Evolutionary conservation across 1,140 invertebrate genomes (phyloP).

Genomic region (Drosophila saltans): DNA sequence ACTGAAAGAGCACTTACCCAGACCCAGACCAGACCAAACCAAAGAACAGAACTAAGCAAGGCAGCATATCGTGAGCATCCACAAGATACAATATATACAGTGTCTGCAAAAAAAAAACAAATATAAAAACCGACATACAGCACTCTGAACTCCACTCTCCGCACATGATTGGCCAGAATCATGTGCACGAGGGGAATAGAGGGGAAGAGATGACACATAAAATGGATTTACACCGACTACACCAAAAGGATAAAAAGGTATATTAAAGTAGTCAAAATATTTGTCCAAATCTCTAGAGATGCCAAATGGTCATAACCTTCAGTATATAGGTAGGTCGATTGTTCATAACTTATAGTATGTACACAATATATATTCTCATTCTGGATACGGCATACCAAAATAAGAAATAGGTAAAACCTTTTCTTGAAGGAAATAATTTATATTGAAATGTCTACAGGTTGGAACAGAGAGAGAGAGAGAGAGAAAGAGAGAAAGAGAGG

Average conservation of each 20-base stretch:
- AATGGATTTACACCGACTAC: constrained; percentile 1
- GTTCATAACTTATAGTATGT: too few species aligned
- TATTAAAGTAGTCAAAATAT: constrained; percentile 8
- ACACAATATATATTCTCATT: too few species aligned
- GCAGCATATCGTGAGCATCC: not conserved
- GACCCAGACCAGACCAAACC: not conserved
- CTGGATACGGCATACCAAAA: too few species aligned
- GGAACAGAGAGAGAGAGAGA: too few species aligned
- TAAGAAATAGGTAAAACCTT: too few species aligned
- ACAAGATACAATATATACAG: not conserved
- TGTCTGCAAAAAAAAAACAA: not conserved
- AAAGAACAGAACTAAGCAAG: not conserved
- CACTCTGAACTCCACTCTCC: not conserved
- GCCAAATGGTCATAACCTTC: not conserved
- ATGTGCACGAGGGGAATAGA: not conserved
- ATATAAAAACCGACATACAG: not conserved
- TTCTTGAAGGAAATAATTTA: too few species aligned
- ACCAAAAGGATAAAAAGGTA: not conserved
- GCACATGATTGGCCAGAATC: not conserved
- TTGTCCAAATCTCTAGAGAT: not conserved
- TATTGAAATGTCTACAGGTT: too few species aligned
- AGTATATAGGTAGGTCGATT: too few species aligned
- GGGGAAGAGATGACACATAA: not conserved
- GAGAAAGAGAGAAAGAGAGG: too few species aligned
- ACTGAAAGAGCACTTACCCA: constrained; percentile 24